These are phyloP conservation scores for Babyrousa celebensis DNA, from an alignment of 2,797 vertebrate species.

Conservation along the genomic window DNA sequence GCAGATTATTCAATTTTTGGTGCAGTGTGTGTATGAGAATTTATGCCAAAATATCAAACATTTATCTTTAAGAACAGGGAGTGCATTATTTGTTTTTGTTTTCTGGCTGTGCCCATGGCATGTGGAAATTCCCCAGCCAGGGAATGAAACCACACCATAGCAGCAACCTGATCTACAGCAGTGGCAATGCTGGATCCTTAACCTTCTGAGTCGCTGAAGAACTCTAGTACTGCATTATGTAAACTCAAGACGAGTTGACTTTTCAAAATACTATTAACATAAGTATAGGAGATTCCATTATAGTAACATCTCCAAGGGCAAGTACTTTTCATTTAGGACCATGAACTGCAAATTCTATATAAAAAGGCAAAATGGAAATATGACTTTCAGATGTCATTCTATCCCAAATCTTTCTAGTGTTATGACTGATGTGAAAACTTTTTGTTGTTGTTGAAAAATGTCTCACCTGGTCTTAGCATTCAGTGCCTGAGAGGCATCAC, in stretches of 20 bases:
- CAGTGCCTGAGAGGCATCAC: not conserved
- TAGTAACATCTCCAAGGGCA: conserved; percentile 67
- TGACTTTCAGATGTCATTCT: conserved; percentile 65
- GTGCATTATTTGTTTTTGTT: too few species aligned
- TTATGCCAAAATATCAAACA: conserved; percentile 67
- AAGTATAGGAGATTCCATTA: conserved; percentile 43
- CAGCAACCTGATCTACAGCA: too few species aligned
- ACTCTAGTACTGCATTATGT: conserved; percentile 66
- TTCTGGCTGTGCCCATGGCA: too few species aligned
- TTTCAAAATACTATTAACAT: conserved; percentile 75
- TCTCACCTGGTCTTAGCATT: not conserved
- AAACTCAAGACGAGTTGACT: conserved; percentile 47
- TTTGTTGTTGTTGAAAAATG: not conserved
- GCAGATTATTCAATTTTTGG: conserved; percentile 16
- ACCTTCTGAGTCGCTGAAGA: too few species aligned
- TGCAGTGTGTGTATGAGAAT: not conserved
- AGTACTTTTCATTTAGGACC: not conserved
- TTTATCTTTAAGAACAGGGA: not conserved
- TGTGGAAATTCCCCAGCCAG: too few species aligned
- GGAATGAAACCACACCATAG: too few species aligned
- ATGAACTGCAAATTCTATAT: not conserved
- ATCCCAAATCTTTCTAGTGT: not conserved
- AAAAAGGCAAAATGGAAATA: conserved; percentile 55
- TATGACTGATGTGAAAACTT: not conserved
- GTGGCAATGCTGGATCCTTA: too few species aligned